A percentile compares a stretch with the other conserved stretches of the same genome.
These are phyloP conservation scores for Ceraclea dissimilis DNA, from an alignment of 2,888 invertebrate genomes.

Conservation along the genomic window DNA sequence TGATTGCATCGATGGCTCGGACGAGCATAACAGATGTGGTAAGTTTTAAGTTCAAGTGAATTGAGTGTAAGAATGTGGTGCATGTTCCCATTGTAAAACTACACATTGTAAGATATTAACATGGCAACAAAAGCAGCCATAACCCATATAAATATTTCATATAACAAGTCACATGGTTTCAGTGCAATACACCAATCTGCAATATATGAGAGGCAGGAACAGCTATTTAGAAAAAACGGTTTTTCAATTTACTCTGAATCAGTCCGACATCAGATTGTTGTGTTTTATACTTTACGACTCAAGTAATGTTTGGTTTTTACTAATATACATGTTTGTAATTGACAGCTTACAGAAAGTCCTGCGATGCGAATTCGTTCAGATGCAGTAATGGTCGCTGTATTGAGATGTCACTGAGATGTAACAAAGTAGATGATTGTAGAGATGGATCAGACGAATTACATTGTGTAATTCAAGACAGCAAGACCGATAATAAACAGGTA, in stretches of 20 bases:
- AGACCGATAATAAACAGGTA: background rate
- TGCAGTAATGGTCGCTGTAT: constrained; percentile 67
- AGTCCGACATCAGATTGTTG: too few relatives aligned
- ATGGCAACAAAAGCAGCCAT: too few relatives aligned
- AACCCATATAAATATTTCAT: too few relatives aligned
- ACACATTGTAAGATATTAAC: too few relatives aligned
- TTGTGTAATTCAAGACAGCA: constrained; percentile 27
- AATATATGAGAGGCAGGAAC: too few relatives aligned
- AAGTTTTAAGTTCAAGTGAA: constrained; percentile 23
- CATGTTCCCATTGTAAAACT: too few relatives aligned
- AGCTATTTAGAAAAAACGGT: too few relatives aligned
- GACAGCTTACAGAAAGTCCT: constrained; percentile 32
- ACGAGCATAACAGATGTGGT: constrained; percentile 54
- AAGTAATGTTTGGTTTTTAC: constrained; percentile 2
- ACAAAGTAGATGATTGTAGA: constrained; percentile 64
- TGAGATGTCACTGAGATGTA: constrained; percentile 59
- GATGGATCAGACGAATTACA: constrained; percentile 67
- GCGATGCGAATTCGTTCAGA: constrained; percentile 46
- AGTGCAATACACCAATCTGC: too few relatives aligned
- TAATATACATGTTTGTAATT: background rate
- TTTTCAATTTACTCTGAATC: too few relatives aligned
- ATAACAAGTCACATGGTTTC: too few relatives aligned
- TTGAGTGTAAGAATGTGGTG: too few relatives aligned
- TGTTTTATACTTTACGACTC: constrained; percentile 4
- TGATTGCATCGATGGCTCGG: constrained; percentile 63